Evolutionary conservation across 2,113 vertebrate genomes (phyloP), one percentile per base, ranked within the genome.

Genomic region (Antechinus flavipes): DNA sequence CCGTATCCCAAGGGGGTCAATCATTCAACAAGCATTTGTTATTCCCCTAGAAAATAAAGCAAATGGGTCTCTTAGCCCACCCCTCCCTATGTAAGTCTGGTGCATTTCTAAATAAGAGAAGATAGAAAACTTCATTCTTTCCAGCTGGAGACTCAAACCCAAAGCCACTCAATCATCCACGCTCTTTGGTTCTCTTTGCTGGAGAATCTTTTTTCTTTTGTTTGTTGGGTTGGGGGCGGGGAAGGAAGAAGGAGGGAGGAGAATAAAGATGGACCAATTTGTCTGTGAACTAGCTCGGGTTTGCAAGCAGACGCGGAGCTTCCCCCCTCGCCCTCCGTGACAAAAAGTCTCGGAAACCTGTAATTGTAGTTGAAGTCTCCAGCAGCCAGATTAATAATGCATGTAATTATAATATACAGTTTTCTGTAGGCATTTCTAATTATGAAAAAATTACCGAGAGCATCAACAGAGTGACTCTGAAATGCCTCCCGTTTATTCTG

Each of bases 361-460:
- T 96, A 97, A 97, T 97, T 94, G 95, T 96, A 91, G 94, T 94
- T 95, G 50, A 97, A 95, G 91, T 97, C 14, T 0, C 96, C 35
- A 94, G 96, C 68, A 94, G 56, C 93, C 68, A 96, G 94, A 98
- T 98, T 98, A 98, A 98, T 98, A 98, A 98, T 95, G 96, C 94
- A 97, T 98, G 96, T 97, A 98, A 98, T 98, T 98, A 98, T 97
- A 98, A 97, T 97, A 98, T 94, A 97, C 97, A 97, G 95, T 98
- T 98, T 98, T 97, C 97, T 97, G 97, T 97, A 97, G 98, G 92
- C 96, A 98, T 98, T 98, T 97, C 98, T 98, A 98, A 98, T 98
- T 98, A 98, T 93, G 96, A 98, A 98, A 98, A 98, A 97, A 98
- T 98, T 98, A 97, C 95, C 98, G 98, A 98, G 98, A 98, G 97